Percentiles rank a stretch among this genome's conserved stretches.
Conservation (phyloP, 2,113 vertebrate genomes). For the Serinus canaria region DNA sequence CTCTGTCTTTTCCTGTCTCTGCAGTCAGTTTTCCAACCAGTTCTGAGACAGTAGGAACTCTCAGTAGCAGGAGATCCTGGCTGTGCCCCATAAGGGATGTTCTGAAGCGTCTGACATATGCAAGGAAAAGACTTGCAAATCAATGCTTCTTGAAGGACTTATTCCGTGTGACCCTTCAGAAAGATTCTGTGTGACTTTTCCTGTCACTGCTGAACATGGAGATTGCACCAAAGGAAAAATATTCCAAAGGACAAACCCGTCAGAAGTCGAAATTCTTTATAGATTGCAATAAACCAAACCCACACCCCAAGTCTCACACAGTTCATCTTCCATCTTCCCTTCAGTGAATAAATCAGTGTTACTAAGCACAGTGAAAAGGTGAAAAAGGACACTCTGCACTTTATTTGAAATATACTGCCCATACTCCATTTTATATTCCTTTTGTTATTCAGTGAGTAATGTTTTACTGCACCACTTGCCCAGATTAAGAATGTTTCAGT, state of each 20-base stretch:
- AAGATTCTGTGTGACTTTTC: background rate
- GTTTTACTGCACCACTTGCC: conserved; percentile 32
- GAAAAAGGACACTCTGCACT: background rate
- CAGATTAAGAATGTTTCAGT: conserved; percentile 42
- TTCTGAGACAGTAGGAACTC: background rate
- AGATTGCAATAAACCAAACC: background rate
- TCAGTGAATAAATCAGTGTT: background rate
- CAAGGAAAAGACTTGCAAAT: background rate
- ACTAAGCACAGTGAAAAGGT: background rate
- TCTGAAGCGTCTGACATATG: background rate
- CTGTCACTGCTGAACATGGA: background rate
- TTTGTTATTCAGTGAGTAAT: background rate
- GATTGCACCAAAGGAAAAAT: conserved; percentile 4
- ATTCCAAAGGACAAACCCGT: background rate
- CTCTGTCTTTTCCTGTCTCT: background rate
- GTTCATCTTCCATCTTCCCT: background rate
- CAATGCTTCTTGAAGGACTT: background rate
- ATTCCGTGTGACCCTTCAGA: background rate
- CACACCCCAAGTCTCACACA: background rate
- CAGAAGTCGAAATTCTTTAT: conserved; percentile 7
- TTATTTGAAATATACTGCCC: background rate
- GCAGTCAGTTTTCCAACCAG: background rate
- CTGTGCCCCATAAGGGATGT: background rate
- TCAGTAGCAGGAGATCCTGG: background rate
- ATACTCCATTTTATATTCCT: background rate